Percentiles rank a stretch among this genome's conserved stretches.
phyloP scores from a whole-genome alignment of 2,797 vertebrate genomes.

The Antrozous pallidus region DNA sequence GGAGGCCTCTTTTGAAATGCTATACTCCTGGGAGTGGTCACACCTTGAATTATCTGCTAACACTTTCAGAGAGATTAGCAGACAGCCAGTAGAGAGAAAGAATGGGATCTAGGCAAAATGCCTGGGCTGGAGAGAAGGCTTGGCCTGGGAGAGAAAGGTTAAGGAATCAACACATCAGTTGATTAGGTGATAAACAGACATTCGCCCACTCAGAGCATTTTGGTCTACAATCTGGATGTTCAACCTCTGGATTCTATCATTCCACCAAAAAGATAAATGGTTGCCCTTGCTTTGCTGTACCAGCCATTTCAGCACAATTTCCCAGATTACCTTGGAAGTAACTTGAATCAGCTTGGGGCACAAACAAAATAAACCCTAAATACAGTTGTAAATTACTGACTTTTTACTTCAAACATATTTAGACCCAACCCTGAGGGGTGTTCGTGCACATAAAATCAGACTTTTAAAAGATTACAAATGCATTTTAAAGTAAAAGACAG shows the following conservation, averaged over 20 bases:
- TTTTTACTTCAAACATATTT: background rate
- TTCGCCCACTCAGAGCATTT: background rate
- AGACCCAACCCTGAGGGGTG: background rate
- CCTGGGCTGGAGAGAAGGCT: background rate
- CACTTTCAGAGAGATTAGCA: background rate
- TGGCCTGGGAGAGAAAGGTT: background rate
- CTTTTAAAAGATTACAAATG: background rate
- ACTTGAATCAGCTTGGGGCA: background rate
- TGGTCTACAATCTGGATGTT: background rate
- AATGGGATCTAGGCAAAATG: background rate
- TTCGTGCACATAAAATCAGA: background rate
- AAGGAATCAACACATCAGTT: background rate
- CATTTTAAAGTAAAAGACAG: background rate
- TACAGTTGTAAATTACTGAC: background rate
- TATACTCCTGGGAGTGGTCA: conserved; percentile 51
- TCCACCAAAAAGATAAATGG: fast-evolving
- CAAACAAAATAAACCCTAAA: background rate
- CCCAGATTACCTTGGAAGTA: background rate
- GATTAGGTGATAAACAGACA: background rate
- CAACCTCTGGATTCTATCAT: background rate
- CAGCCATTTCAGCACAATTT: background rate
- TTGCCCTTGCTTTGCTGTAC: fast-evolving
- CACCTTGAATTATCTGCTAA: conserved; percentile 37
- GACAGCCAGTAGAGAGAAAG: background rate
- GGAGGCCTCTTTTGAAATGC: conserved; percentile 49